These are phyloP conservation scores for Stegophylla sp. DNA, from an alignment of 2,888 invertebrate genomes.

Conservation along the genomic window DNA sequence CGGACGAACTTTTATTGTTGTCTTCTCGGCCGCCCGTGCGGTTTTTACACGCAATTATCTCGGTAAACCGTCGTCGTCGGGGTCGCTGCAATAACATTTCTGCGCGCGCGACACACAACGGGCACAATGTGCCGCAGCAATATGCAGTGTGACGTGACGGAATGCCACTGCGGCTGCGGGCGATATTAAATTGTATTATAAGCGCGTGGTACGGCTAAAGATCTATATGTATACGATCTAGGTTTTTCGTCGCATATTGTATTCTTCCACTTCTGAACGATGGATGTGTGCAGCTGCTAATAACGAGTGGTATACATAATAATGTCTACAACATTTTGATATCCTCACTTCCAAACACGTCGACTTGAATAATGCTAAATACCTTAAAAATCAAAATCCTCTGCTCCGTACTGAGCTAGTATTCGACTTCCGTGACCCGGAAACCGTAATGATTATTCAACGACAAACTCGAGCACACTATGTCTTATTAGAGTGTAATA, in stretches of 20 bases:
- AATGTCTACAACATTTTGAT: too few relatives aligned
- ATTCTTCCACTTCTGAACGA: too few relatives aligned
- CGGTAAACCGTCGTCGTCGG: conserved; percentile 15
- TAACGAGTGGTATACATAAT: too few relatives aligned
- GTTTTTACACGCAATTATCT: conserved; percentile 57
- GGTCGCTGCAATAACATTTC: not conserved
- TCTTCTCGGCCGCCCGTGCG: conserved; percentile 25
- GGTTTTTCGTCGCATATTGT: not conserved
- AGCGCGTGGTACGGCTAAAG: not conserved
- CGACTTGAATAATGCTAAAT: too few relatives aligned
- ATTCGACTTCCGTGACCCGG: too few relatives aligned
- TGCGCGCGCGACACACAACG: not conserved
- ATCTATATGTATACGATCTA: not conserved
- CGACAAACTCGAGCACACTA: too few relatives aligned
- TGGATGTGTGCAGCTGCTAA: too few relatives aligned
- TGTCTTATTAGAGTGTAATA: too few relatives aligned
- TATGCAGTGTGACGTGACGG: conserved; percentile 45
- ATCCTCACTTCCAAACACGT: too few relatives aligned
- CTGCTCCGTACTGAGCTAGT: too few relatives aligned
- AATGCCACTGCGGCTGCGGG: conserved; percentile 33
- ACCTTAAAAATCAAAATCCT: too few relatives aligned
- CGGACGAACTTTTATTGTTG: conserved; percentile 51
- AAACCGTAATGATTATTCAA: too few relatives aligned
- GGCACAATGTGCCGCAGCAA: not conserved
- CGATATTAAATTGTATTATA: not conserved